These are phyloP conservation scores for Bemisia tabaci DNA, from an alignment of 1,140 invertebrate genomes.

Conservation along the genomic window DNA sequence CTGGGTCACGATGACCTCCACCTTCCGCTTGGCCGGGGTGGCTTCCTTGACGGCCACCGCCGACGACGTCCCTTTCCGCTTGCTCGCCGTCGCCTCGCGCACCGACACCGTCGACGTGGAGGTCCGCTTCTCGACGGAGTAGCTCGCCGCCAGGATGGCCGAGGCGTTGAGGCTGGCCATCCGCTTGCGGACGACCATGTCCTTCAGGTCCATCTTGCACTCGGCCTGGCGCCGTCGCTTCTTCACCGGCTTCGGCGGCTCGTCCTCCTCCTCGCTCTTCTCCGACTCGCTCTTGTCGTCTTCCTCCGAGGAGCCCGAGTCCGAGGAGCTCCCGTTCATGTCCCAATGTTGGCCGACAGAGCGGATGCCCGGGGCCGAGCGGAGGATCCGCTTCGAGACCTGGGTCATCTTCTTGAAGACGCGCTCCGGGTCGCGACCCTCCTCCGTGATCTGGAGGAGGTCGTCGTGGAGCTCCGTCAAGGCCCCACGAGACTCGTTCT, in stretches of 20 bases:
- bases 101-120: constrained; percentile 8
- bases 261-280: constrained; percentile 31
- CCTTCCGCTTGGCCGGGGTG: constrained; percentile 10
- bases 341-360: constrained; percentile 73
- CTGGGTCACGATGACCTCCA: constrained; percentile 32
- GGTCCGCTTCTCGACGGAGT: constrained; percentile 54
- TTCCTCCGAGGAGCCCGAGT: constrained; percentile 25
- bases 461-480: background rate
- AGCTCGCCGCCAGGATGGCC: constrained; percentile 80
- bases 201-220: constrained; percentile 67
- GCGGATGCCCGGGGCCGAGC: constrained; percentile 54
- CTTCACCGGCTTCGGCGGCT: constrained; percentile 26
- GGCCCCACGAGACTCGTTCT: constrained; percentile 54
- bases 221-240: constrained; percentile 40
- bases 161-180: constrained; percentile 89
- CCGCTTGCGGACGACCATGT: constrained; percentile 74
- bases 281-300: constrained; percentile 21
- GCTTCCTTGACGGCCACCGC: background rate
- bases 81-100: constrained; percentile 1
- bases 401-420: constrained; percentile 23
- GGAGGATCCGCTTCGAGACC: constrained; percentile 37
- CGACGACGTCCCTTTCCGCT: background rate
- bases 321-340: constrained; percentile 44
- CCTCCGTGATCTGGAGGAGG: constrained; percentile 13
- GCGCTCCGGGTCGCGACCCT: constrained; percentile 27